Base-by-base conservation (phyloP, 1,140 invertebrate species). In the Planococcus citri region DNA sequence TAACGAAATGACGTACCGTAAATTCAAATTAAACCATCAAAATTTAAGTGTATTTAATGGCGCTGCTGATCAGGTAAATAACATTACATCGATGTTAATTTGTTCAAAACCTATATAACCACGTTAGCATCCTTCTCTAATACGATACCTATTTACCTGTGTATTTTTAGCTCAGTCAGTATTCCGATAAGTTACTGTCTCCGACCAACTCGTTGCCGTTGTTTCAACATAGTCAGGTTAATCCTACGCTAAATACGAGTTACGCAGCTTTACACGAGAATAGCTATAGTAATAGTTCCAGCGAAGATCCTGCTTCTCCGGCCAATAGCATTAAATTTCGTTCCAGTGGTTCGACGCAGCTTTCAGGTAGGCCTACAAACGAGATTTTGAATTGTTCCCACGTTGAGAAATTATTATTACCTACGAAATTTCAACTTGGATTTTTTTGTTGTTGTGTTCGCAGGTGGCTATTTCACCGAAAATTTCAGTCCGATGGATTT, bases 1-100 rank as follows among this genome's bases (percentile, higher is more conserved):
- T 73, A 89, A 89, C 2, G 93, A 95, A 74, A 76, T 91, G 70
- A 88, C 88, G 0, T 91, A 92, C 78, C 78, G 89, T 67, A 89
- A 89, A 76, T 90, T 88, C 78, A 90, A 90, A 74, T 78, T 86
- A 68, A 82, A 85, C 12, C 83, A 82, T 72, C 81, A 76, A 61
- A 75, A 64, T 64, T 24, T 64, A 17, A 20, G 9, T 17, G 60
- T 24, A 4, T 64, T 64, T 21, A 64, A 64, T 17, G 60, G 60
- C 25, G 51, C 17, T n/a, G 57, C n/a, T 24, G 60, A 64, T 25
- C 60, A 64, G 25, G 60, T 64, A 27, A 64, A 4, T 64, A 17
- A 60, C 20, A 20, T 60, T 20, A 60, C 57, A n/a, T 60, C 57
- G 21, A 9, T 60, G 20, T n/a, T n/a, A n/a, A n/a, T n/a, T n/a